A percentile compares a stretch with the other conserved stretches of the same genome.
These are phyloP conservation scores for Nyctibius grandis DNA, from an alignment of 2,797 vertebrate species.

Conservation along the genomic window DNA sequence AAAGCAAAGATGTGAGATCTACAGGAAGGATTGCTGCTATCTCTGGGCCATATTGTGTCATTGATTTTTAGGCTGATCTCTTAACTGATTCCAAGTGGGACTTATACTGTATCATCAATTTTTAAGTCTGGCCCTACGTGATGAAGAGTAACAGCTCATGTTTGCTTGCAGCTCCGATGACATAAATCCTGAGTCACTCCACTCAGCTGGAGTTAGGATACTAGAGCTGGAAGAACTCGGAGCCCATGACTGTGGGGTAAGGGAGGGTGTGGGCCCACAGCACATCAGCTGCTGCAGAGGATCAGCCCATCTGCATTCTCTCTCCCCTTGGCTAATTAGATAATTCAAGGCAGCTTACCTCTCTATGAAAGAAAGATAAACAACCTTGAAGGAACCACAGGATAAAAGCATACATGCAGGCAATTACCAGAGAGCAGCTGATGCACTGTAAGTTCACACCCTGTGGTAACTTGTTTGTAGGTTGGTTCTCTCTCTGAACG, in stretches of 20 bases:
- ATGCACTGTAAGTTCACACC: not conserved
- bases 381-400: not conserved
- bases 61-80: slow-evolving; percentile 51
- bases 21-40: slow-evolving; percentile 46
- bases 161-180: not conserved
- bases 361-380: not conserved
- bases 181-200: not conserved
- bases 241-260: not conserved
- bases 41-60: slow-evolving; percentile 32
- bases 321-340: not conserved
- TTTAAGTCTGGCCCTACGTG: not conserved
- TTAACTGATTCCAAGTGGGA: slow-evolving; percentile 11
- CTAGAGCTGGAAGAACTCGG: not conserved
- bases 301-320: not conserved
- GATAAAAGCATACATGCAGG: not conserved
- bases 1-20: slow-evolving; percentile 22
- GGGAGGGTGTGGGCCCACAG: not conserved
- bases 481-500: not conserved
- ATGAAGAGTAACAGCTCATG: not conserved
- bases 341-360: not conserved
- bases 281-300: not conserved
- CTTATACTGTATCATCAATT: too few species aligned
- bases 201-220: not conserved
- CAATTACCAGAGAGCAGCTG: not conserved
- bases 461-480: slow-evolving; percentile 12